Evolutionary conservation across 2,888 invertebrate genomes (phyloP), one percentile per base, ranked within the genome.

Genomic region (Polymixis lichenea): DNA sequence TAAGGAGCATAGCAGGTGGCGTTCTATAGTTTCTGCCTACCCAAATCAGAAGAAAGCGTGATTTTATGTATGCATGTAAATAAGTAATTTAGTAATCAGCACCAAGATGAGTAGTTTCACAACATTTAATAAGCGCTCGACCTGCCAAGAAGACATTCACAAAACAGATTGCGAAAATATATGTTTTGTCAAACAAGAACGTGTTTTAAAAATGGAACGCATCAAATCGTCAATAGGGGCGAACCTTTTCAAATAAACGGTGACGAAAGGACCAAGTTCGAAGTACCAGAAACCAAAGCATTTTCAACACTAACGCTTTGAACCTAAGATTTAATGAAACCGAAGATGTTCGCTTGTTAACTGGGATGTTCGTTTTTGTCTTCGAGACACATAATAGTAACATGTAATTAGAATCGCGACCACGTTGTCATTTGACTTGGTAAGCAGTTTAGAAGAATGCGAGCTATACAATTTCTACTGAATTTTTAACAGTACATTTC

Each of bases 381-480:
- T 86, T 70, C 73, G 86, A 82, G 78, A 83, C 87, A 88, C 85
- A 93, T 92, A 94, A 94, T 93, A 92, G 92, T 86, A 83, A 89
- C 84, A 90, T 88, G 88, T 90, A 90, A 93, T 94, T 94, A 93
- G 92, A 89, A 94, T 91, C 90, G 88, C 89, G 81, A 87, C 90
- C 93, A 88, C 86, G 93, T 93, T 92, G 92, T 90, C 90, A 94
- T 95, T 95, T 94, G 94, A 94, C 93, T 95, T 95, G 93, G 94
- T 93, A 95, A 95, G 88, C 86, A 93, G 93, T 85, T 85, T 82
- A 84, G 89, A 92, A 92, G 93, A 94, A 93, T 93, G 90, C 88
- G 89, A 82, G 89, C 82, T 64, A 83, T 81, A 88, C 89, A 89
- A 91, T 91, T 90, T 90, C 86, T 79, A 89, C 86, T 90, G 91